Evolutionary conservation across 2,797 vertebrate genomes (phyloP), one percentile per base, ranked within the genome.

Genomic region (Kryptopterus vitreolus): DNA sequence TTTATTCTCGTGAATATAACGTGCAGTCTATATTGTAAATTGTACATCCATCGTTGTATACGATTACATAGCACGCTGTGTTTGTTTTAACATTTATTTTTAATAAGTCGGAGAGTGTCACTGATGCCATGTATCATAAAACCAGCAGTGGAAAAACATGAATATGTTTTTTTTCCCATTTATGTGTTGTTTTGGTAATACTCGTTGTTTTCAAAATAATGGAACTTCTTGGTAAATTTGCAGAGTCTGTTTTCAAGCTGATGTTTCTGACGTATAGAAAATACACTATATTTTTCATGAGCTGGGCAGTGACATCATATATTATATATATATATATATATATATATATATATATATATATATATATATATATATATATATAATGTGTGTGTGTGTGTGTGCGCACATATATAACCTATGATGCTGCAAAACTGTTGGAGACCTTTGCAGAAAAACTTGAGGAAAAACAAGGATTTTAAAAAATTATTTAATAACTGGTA

Each of bases 1-100:
- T 57, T 16, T 53, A 61, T 24, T 59, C 15, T 70, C 10, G 13
- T 71, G 29, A 79, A n/a, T 76, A 76, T 76, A 7, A 66, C 35
- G 24, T 57, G 38, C 35, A 48, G 18, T 66, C 33, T 69, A 55
- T 62, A 59, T 66, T 76, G 24, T 59, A 22, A 66, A 59, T 48
- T 78, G 50, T 53, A 22, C 31, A 69, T n/a, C 46, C 6, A 26
- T 58, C 22, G 16, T 61, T 65, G 58, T 50, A 70, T 26, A 68
- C 68, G n/a, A 24, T 50, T 62, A 53, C 13, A 35, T 53, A 53
- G 38, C 15, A 26, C 16, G 16, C 38, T 63, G 26, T 1, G 43
- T 66, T 53, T 55, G 1, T 61, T 61, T 29, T 2, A 48, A n/a
- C n/a, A n/a, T 55, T 18, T 78, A 43, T 78, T 63, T 72, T 6